Percentiles rank a stretch among this genome's conserved stretches.
Evolutionary conservation across 2,797 vertebrate species (phyloP).

Genomic region (Sphaeramia orbicularis): DNA sequence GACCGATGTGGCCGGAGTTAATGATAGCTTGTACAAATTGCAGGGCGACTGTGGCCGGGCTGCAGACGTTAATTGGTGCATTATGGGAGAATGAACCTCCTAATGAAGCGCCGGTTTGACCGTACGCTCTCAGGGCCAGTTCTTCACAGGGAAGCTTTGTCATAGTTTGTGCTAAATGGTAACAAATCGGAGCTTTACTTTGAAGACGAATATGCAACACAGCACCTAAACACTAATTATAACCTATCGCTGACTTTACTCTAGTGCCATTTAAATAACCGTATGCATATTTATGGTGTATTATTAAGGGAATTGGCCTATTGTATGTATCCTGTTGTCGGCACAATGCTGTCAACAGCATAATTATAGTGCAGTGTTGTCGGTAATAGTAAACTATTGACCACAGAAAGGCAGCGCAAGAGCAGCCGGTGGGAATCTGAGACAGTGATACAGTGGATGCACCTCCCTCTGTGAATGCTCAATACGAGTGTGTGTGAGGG

Average conservation of each 20-base stretch:
- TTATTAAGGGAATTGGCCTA: constrained; percentile 17
- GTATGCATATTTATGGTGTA: constrained; percentile 25
- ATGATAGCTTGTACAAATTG: constrained; percentile 46
- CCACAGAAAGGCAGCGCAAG: constrained; percentile 21
- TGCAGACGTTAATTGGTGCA: constrained; percentile 65
- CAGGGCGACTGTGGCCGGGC: constrained; percentile 36
- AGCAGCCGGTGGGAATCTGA: constrained; percentile 23
- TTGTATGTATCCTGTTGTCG: constrained; percentile 30
- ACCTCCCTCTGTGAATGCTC: constrained; percentile 33
- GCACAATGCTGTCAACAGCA: constrained; percentile 40
- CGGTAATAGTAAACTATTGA: constrained; percentile 53
- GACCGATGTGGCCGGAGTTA: constrained; percentile 41
- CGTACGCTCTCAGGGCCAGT: constrained; percentile 41
- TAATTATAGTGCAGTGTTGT: constrained; percentile 53
- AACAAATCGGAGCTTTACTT: constrained; percentile 55
- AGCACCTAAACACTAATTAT: constrained; percentile 60
- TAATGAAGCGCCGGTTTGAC: constrained; percentile 68
- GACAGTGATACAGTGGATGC: constrained; percentile 46
- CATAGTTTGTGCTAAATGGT: constrained; percentile 56
- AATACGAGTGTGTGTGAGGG: constrained; percentile 2
- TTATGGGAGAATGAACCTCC: constrained; percentile 61
- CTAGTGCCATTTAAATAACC: constrained; percentile 23
- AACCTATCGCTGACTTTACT: constrained; percentile 15
- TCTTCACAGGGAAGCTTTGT: constrained; percentile 56
- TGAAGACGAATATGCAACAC: constrained; percentile 50